Evolutionary conservation across 2,797 vertebrate genomes (phyloP).

Genomic region (Bovichtus diacanthus): DNA sequence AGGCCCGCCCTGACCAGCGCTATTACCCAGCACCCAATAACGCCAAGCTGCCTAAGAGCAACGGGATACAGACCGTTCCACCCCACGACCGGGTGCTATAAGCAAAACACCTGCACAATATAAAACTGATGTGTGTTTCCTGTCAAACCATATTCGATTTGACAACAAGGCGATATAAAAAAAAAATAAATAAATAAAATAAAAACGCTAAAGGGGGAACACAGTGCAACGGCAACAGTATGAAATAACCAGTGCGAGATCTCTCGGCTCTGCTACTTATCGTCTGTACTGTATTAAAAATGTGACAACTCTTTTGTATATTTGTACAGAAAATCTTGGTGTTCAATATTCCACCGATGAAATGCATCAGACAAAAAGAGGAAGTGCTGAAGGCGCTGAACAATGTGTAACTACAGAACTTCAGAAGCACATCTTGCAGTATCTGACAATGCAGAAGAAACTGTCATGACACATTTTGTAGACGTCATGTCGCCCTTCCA

Average conservation of each 20-base stretch:
- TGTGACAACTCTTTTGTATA: conserved; percentile 56
- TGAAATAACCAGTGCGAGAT: conserved; percentile 27
- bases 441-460: conserved; percentile 4
- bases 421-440: background rate
- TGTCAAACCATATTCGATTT: conserved; percentile 10
- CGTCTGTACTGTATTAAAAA: conserved; percentile 54
- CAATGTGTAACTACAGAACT: background rate
- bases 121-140: conserved; percentile 15
- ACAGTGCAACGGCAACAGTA: conserved; percentile 12
- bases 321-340: conserved; percentile 29
- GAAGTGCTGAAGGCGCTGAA: conserved; percentile 26
- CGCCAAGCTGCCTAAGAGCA: conserved; percentile 81
- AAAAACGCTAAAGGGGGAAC: background rate
- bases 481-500: conserved; percentile 9
- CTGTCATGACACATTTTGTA: background rate
- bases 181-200: background rate
- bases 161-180: background rate
- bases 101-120: conserved; percentile 5
- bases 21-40: conserved; percentile 64
- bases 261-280: conserved; percentile 30
- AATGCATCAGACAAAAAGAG: conserved; percentile 9
- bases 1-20: conserved; percentile 67
- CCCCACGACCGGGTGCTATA: background rate
- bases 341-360: conserved; percentile 10
- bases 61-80: conserved; percentile 24